Evolutionary conservation across 2,888 invertebrate genomes (phyloP).

Genomic region (Enoplolaimus lenunculus): DNA sequence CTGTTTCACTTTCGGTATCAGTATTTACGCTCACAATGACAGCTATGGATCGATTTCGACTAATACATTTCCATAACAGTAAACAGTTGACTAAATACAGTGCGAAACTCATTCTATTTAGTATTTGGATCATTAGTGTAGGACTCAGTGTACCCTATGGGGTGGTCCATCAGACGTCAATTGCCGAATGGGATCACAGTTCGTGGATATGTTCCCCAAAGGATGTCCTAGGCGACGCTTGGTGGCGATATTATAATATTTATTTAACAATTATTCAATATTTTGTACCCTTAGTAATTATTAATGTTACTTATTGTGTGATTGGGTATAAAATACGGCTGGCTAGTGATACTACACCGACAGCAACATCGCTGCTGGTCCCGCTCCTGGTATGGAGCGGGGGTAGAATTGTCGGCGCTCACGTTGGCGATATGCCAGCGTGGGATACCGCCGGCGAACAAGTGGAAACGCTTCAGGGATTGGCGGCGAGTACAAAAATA

Average conservation of each 20-base stretch:
- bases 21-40: constrained; percentile 71
- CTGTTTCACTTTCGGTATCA: constrained; percentile 68
- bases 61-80: constrained; percentile 44
- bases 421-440: no score
- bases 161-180: constrained; percentile 18
- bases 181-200: neutral
- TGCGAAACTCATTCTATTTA: constrained; percentile 24
- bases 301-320: constrained; percentile 64
- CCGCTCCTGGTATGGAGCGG: constrained; percentile 58
- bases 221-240: constrained; percentile 22
- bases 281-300: constrained; percentile 62
- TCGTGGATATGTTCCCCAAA: neutral
- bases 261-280: constrained; percentile 49
- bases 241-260: constrained; percentile 38
- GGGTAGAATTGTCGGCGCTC: constrained; percentile 35
- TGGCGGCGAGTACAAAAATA: no score
- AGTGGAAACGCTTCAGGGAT: no score
- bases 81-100: constrained; percentile 33
- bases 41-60: constrained; percentile 61
- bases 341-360: no score
- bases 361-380: constrained; percentile 67
- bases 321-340: constrained; percentile 68
- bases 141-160: constrained; percentile 31
- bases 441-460: no score
- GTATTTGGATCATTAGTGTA: constrained; percentile 30